Conservation (phyloP, 2,888 invertebrate genomes). For the Teleiodes luculella region DNA sequence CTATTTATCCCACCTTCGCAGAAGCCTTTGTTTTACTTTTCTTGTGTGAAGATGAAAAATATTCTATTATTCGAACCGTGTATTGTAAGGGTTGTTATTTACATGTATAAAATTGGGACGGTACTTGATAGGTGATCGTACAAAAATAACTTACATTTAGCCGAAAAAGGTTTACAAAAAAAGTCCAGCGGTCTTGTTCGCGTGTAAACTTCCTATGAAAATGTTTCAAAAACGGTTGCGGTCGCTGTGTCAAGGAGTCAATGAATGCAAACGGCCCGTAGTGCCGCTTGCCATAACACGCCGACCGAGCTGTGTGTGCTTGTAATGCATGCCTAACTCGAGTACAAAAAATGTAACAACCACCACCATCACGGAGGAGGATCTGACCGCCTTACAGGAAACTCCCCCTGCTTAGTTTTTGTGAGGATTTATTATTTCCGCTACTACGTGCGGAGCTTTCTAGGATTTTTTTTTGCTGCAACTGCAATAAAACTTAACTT, state of each 20-base stretch:
- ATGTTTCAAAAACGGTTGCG: neutral
- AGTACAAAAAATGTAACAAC: neutral
- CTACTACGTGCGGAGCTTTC: neutral
- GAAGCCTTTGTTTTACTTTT: neutral
- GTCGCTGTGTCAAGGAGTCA: neutral
- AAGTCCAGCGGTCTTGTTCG: no score
- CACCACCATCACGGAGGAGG: neutral
- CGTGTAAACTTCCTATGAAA: neutral
- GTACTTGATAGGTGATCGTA: no score
- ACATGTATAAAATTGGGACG: no score
- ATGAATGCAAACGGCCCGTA: constrained; percentile 8
- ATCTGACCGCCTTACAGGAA: neutral
- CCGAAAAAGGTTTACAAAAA: no score
- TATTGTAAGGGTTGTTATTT: no score
- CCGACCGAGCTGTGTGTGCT: neutral
- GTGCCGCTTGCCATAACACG: neutral
- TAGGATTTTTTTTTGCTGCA: neutral
- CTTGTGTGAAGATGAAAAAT: neutral
- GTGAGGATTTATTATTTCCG: constrained; percentile 8
- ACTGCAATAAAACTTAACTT: constrained; percentile 2
- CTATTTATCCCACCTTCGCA: no score
- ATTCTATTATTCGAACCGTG: no score
- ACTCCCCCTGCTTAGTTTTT: constrained; percentile 5
- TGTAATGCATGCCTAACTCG: neutral
- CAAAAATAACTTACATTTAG: no score